Evolutionary conservation across 2,797 vertebrate genomes (phyloP).

Genomic region (Rhinoraja longicauda): DNA sequence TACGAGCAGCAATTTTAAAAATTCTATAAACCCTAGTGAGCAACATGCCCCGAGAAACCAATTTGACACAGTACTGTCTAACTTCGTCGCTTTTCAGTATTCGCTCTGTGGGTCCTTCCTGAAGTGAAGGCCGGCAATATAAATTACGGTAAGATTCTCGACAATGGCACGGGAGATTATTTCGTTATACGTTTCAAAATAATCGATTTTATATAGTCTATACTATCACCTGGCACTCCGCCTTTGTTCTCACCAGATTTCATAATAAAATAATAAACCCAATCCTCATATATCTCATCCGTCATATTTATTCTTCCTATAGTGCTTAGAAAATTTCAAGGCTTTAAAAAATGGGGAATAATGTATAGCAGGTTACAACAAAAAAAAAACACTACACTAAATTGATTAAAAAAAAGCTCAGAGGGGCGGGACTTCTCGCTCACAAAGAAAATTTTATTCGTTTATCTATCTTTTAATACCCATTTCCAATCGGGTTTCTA

Average conservation of each 20-base stretch:
- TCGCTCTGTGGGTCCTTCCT: slow-evolving; percentile 3
- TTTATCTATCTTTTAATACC: neutral
- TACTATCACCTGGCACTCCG: neutral
- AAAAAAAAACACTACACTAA: neutral
- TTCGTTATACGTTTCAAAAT: neutral
- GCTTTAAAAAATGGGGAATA: neutral
- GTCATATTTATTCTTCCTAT: neutral
- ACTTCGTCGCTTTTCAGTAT: neutral
- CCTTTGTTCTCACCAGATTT: slow-evolving; percentile 16
- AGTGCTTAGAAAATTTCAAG: neutral
- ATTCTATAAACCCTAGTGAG: neutral
- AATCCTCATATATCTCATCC: neutral
- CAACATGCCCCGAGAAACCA: slow-evolving; percentile 12
- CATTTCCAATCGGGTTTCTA: neutral
- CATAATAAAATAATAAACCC: neutral
- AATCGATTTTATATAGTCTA: neutral
- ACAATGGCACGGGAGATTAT: neutral
- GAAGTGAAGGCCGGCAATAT: neutral
- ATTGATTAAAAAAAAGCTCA: neutral
- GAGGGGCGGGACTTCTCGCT: neutral
- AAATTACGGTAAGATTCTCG: neutral
- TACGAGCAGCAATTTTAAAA: neutral
- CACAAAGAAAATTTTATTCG: neutral
- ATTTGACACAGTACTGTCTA: slow-evolving; percentile 12
- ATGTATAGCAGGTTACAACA: neutral